A percentile compares a stretch with the other conserved stretches of the same genome.
phyloP scores from a whole-genome alignment of 2,888 invertebrate species.

The Odontothrips loti region DNA sequence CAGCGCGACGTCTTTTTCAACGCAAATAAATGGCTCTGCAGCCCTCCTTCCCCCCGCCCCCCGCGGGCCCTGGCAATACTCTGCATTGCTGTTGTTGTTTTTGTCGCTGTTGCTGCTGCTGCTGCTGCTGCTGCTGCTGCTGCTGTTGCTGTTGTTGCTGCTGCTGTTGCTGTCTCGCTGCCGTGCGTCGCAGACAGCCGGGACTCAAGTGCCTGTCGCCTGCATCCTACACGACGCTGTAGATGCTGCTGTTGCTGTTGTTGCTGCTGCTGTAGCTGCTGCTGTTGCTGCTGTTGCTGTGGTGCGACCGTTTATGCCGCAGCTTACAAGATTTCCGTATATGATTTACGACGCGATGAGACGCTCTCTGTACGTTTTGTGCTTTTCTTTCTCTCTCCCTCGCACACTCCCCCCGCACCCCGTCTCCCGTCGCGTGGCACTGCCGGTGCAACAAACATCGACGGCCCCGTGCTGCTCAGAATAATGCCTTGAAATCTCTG shows the following conservation, averaged over 20 bases:
- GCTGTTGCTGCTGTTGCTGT: background rate
- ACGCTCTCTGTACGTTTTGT: background rate
- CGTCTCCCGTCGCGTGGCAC: background rate
- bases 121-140: background rate
- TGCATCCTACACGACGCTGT: too few species aligned
- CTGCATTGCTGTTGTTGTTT: too few species aligned
- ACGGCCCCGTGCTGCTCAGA: background rate
- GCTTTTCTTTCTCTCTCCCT: background rate
- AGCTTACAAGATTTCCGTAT: background rate
- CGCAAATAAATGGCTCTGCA: too few species aligned
- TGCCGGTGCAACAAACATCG: too few species aligned
- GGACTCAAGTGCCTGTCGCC: too few species aligned
- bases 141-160: background rate
- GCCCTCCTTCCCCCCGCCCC: too few species aligned
- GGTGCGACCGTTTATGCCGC: background rate
- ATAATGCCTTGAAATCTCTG: too few species aligned
- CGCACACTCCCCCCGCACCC: background rate
- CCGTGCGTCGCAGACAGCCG: background rate
- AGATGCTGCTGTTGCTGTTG: background rate
- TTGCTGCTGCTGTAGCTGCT: background rate
- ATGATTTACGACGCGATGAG: conserved; percentile 20
- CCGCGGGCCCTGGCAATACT: too few species aligned
- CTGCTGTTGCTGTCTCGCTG: background rate
- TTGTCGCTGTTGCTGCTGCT: background rate
- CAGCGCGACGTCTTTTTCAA: too few species aligned